Conservation (phyloP, 2,888 invertebrate species). For the Diachrysia chrysitis region DNA sequence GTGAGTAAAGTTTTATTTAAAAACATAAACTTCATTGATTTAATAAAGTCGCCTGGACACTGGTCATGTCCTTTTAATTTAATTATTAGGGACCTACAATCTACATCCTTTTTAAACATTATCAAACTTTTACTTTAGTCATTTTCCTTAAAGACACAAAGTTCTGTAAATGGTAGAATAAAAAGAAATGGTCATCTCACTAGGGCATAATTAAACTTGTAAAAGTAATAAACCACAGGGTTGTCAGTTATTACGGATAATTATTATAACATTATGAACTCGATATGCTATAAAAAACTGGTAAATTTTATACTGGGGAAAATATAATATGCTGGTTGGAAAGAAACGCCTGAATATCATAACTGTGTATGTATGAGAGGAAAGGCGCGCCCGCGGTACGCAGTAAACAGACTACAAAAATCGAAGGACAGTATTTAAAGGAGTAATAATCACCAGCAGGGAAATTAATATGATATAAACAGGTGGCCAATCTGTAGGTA, state of each 20-base stretch:
- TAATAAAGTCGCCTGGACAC: too few species aligned
- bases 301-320: not conserved
- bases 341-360: too few species aligned
- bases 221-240: not conserved
- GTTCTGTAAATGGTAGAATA: constrained; percentile 1
- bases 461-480: not conserved
- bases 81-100: not conserved
- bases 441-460: not conserved
- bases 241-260: not conserved
- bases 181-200: constrained; percentile 3
- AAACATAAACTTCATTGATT: too few species aligned
- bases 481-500: not conserved
- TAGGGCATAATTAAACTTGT: not conserved
- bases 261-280: not conserved
- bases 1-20: too few species aligned
- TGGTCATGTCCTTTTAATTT: not conserved
- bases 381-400: too few species aligned
- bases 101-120: not conserved
- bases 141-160: not conserved
- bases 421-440: too few species aligned
- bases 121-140: not conserved
- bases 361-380: too few species aligned
- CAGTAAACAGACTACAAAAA: too few species aligned
- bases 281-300: not conserved
- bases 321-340: not conserved